Base-by-base conservation (phyloP, 2,888 invertebrate species). In the Physocephala rufipes region DNA sequence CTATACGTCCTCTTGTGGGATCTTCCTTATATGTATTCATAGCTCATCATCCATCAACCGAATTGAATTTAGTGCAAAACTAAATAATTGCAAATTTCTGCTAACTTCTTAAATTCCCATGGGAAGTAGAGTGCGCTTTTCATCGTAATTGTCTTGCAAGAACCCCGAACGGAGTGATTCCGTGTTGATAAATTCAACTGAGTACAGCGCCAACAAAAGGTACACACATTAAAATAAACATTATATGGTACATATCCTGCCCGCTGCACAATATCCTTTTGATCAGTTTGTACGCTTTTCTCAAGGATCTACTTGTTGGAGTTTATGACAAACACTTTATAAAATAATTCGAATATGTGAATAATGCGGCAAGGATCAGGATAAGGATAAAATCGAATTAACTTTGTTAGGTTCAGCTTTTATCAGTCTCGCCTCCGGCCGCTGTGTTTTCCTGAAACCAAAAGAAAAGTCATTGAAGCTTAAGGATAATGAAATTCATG, bases 311-410 rank as follows among this genome's bases (percentile, higher is more conserved):
- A n/a, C n/a, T n/a, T n/a, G n/a, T n/a, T n/a, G n/a, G n/a, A n/a
- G n/a, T n/a, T n/a, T n/a, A n/a, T 36, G 58, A 51, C 62, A 68
- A 67, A 71, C 71, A 71, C 71, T 67, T 71, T 67, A 71, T 71
- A 71, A 71, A 71, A 71, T 66, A 67, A 49, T 62, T 61, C 47
- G 19, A 61, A n/a, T n/a, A 59, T 30, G 67, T 65, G 59, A 36
- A 70, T 70, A 9, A 36, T 36, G 70, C 26, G 65, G 21, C 61
- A 28, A 59, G 49, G 61, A 59, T 26, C 19, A 51, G 51, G 58
- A n/a, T n/a, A n/a, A n/a, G n/a, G n/a, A n/a, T n/a, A 71, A 71
- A 71, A 67, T 71, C 67, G 67, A 71, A 71, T 71, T 71, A 67
- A 66, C 59, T 71, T 66, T 51, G 66, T 12, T 30, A 58, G 45